Evolutionary conservation across 2,797 vertebrate species (phyloP).

Genomic region (Phoebastria nigripes): DNA sequence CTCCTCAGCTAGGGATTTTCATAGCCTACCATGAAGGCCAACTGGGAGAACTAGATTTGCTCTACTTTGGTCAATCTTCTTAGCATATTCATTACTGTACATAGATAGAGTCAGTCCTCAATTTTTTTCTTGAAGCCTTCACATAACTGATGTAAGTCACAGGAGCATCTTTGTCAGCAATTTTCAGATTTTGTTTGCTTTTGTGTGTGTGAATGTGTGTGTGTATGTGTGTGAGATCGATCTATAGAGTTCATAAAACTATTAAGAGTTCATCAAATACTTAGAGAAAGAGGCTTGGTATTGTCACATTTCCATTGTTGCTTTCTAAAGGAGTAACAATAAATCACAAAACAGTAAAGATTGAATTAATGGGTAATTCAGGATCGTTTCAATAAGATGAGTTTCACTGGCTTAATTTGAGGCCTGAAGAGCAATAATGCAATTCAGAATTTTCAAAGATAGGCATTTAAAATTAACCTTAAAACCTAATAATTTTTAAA

Average conservation of each 20-base stretch:
- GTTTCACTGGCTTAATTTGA: background rate
- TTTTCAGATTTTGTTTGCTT: background rate
- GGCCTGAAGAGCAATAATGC: background rate
- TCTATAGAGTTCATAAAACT: background rate
- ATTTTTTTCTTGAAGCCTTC: background rate
- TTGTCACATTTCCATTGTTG: background rate
- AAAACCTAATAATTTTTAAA: background rate
- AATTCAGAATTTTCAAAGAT: background rate
- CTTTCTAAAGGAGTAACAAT: background rate
- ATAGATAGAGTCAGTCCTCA: background rate
- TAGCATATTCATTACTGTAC: background rate
- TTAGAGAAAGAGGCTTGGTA: background rate
- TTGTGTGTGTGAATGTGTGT: background rate
- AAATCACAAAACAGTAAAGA: background rate
- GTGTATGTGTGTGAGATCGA: background rate
- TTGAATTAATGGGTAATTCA: background rate
- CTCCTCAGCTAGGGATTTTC: background rate
- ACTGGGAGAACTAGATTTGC: background rate
- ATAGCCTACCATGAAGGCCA: background rate
- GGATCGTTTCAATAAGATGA: background rate
- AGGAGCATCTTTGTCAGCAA: background rate
- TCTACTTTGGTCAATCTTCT: background rate
- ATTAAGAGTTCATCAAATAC: background rate
- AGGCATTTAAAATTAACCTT: background rate
- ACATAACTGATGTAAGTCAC: background rate